Percentiles rank a stretch among this genome's conserved stretches.
Evolutionary conservation across 2,888 invertebrate species (phyloP).

Genomic region (Endotricha flammealis): DNA sequence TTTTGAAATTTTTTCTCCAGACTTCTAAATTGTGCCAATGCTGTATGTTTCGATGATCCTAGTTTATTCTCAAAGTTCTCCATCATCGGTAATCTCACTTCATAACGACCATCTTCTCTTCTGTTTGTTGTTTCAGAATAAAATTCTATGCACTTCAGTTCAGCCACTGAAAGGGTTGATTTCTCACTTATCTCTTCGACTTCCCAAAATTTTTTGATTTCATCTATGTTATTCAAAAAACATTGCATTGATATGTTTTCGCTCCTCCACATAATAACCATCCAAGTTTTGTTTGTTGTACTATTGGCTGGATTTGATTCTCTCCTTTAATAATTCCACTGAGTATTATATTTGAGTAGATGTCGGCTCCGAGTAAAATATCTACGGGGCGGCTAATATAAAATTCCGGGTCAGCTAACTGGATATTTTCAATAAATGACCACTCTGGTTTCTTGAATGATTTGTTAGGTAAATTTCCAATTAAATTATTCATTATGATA

Average conservation of each 20-base stretch:
- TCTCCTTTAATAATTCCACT: slow-evolving; percentile 12
- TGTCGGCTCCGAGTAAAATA: slow-evolving; percentile 15
- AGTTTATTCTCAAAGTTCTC: slow-evolving; percentile 10
- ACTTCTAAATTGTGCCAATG: slow-evolving; percentile 20
- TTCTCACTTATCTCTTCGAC: background rate
- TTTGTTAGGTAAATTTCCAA: slow-evolving; percentile 11
- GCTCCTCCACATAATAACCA: slow-evolving; percentile 17
- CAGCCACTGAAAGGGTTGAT: slow-evolving; percentile 7
- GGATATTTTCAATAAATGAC: slow-evolving; percentile 10
- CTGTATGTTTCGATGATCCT: slow-evolving; percentile 18
- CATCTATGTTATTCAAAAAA: background rate
- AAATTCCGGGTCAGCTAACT: slow-evolving; percentile 19
- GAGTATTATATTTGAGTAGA: slow-evolving; percentile 13
- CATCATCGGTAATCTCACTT: slow-evolving; percentile 17
- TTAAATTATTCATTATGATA: no score
- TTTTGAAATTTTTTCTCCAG: slow-evolving; percentile 15
- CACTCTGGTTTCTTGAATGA: slow-evolving; percentile 12
- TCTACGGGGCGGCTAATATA: slow-evolving; percentile 15
- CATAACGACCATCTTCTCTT: slow-evolving; percentile 15
- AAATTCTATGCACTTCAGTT: slow-evolving; percentile 11
- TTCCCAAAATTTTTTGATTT: background rate
- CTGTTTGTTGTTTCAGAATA: slow-evolving; percentile 11
- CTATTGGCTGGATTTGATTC: no score
- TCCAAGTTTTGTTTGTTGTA: slow-evolving; percentile 14
- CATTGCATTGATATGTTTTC: background rate